Evolutionary conservation across 2,113 vertebrate species (phyloP).

Genomic region (Pterocles orientalis): DNA sequence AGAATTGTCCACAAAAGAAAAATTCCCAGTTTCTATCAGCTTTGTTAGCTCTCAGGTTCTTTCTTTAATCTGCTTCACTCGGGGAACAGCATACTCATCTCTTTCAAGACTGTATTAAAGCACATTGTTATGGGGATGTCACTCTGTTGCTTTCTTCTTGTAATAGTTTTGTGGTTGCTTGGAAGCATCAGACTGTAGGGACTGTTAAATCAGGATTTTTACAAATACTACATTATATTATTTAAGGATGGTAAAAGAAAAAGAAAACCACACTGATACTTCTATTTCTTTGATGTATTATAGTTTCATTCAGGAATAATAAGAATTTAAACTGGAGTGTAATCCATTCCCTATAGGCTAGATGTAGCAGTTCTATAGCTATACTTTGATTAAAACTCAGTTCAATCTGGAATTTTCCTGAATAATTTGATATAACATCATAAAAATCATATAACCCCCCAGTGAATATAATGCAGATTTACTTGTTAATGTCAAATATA

Average conservation of each 20-base stretch:
- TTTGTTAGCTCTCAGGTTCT: not conserved
- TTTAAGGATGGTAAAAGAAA: not conserved
- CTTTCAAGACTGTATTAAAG: not conserved
- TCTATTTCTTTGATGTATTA: not conserved
- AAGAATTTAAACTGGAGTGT: not conserved
- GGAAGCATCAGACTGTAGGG: not conserved
- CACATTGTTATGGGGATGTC: not conserved
- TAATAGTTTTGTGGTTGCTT: not conserved
- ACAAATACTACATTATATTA: not conserved
- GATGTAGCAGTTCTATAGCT: not conserved
- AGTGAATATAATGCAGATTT: not conserved
- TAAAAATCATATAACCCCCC: not conserved
- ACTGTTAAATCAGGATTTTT: not conserved
- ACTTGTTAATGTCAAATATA: constrained; percentile 42
- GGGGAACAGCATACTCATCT: not conserved
- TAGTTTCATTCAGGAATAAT: not conserved
- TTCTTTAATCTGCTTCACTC: not conserved
- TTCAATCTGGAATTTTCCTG: not conserved
- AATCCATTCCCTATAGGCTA: not conserved
- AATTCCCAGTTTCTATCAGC: not conserved
- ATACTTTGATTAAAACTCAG: not conserved
- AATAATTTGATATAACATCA: not conserved
- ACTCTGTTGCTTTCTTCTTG: not conserved
- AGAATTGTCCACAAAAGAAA: not conserved
- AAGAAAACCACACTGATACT: accelerated